Evolutionary conservation across 2,797 vertebrate genomes (phyloP), one percentile per base, ranked within the genome.

Genomic region (Pelodytes ibericus): DNA sequence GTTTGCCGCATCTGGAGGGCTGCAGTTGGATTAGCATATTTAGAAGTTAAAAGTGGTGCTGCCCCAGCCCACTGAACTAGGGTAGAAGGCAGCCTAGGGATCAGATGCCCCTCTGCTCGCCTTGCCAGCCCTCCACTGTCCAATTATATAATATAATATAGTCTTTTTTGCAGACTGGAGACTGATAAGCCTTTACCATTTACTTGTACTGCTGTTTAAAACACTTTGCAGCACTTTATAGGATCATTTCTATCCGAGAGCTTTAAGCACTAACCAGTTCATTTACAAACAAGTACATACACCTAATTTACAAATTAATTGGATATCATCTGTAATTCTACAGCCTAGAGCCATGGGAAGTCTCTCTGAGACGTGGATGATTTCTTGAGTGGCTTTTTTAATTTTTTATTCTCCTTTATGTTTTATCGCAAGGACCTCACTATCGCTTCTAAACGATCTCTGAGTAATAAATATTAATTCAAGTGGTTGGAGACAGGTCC

Each of bases 251-350:
- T 65, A 26, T 65, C 62, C 30, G 18, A 11, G 24, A 65, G 26
- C 8, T 18, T 47, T 44, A 27, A 29, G 22, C 24, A 29, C 63
- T 66, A 47, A 64, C 63, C 39, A 26, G 13, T 29, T 41, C 24
- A 66, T 66, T 66, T 47, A 29, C 44, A 66, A 66, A 49, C 63
- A 66, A 49, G 41, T 66, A n/a, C 41, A 66, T 20, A 10, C 63
- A 51, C 26, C 63, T 44, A 27, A 66, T 66, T 66, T 66, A 66
- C 41, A 47, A 66, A 66, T 66, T 47, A 66, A 66, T 66, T 47
- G 41, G 44, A 66, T 49, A 66, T 66, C 25, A 66, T 29, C 25
- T 66, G 63, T 20, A 31, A 60, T 30, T 60, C 31, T 60, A 31
- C 24, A 30, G 58, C 30, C 27, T 30, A 31, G 27, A 30, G 56